A percentile compares a stretch with the other conserved stretches of the same genome.
phyloP scores from a whole-genome alignment of 2,888 invertebrate species.

The Ectropis crepuscularia region DNA sequence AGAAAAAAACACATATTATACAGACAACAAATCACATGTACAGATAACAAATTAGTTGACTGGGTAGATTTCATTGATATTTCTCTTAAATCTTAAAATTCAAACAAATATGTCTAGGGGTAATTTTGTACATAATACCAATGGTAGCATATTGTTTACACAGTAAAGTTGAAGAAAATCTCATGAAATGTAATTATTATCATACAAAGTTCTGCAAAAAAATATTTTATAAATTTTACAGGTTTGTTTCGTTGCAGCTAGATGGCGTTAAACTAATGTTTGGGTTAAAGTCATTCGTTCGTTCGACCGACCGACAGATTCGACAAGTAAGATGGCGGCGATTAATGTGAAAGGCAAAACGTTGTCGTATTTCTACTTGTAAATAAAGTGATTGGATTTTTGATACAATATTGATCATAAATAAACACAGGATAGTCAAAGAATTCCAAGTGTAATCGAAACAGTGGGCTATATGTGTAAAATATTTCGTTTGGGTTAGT shows the following conservation, averaged over 20 bases:
- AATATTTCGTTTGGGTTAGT: constrained; percentile 64
- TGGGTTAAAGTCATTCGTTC: constrained; percentile 65
- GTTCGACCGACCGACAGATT: constrained; percentile 61
- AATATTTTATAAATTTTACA: too few relatives aligned
- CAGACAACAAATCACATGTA: too few relatives aligned
- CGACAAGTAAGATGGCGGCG: constrained; percentile 87
- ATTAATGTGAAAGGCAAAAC: constrained; percentile 88
- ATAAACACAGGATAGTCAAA: constrained; percentile 54
- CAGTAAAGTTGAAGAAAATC: too few relatives aligned
- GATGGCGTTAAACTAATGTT: constrained; percentile 26
- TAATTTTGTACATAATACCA: too few relatives aligned
- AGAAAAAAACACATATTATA: too few relatives aligned
- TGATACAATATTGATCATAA: constrained; percentile 59
- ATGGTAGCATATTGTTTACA: too few relatives aligned
- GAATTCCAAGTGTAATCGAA: constrained; percentile 61
- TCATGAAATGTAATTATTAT: too few relatives aligned
- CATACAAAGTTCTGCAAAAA: too few relatives aligned
- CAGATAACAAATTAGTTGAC: too few relatives aligned
- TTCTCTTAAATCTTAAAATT: too few relatives aligned
- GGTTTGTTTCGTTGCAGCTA: constrained; percentile 4
- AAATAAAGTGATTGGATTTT: constrained; percentile 77
- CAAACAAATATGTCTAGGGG: too few relatives aligned
- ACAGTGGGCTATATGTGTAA: constrained; percentile 64
- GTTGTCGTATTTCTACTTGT: constrained; percentile 82
- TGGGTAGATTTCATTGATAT: too few relatives aligned